These are phyloP conservation scores for Menura novaehollandiae DNA, from an alignment of 2,113 vertebrate species.

Conservation along the genomic window DNA sequence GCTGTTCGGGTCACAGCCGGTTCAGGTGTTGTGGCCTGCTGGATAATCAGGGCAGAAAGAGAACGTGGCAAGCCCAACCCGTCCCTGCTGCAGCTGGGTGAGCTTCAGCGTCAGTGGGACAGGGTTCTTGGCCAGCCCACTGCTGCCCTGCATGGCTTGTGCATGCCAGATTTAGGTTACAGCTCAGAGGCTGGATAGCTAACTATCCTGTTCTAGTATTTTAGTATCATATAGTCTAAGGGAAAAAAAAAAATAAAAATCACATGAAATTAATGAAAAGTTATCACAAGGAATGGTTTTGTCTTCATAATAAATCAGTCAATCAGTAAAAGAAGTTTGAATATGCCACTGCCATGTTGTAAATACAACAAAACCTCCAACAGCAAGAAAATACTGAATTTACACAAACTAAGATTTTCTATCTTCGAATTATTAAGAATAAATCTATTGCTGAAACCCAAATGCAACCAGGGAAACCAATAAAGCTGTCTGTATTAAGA, in stretches of 20 bases:
- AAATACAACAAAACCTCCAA: background rate
- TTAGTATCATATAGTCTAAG: background rate
- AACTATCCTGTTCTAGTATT: background rate
- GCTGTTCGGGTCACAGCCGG: background rate
- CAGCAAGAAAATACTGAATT: background rate
- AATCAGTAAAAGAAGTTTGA: background rate
- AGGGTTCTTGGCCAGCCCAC: background rate
- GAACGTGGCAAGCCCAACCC: no score
- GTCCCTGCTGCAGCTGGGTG: background rate
- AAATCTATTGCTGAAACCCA: background rate
- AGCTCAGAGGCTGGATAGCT: background rate
- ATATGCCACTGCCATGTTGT: accelerated
- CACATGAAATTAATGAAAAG: background rate
- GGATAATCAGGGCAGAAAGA: no score
- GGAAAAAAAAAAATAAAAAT: background rate
- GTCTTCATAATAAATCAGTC: background rate
- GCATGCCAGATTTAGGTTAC: background rate
- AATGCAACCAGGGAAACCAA: background rate
- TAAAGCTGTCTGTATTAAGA: background rate
- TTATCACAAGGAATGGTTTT: background rate
- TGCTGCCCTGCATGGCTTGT: accelerated
- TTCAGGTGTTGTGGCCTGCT: background rate
- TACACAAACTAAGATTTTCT: background rate
- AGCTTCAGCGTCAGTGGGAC: background rate
- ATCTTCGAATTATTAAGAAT: background rate